Evolutionary conservation across 30 jellyfish, hydroid and myxozoan genomes (phyloP).

Genomic region (Clytia hemisphaerica): DNA sequence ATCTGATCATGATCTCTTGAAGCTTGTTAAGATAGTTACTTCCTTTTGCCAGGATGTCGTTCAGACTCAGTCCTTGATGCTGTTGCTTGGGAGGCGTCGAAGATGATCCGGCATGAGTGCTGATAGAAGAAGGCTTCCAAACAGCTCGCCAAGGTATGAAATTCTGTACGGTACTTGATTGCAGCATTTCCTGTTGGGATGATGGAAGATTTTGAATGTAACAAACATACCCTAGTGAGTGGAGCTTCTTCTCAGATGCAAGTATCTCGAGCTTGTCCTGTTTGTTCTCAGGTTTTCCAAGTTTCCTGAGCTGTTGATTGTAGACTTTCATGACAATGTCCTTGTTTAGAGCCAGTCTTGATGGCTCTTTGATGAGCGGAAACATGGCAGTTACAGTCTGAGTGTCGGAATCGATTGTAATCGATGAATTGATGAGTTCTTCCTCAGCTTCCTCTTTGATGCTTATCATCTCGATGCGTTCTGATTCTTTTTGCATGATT

Average conservation of each 20-base stretch:
- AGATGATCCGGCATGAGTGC: no score
- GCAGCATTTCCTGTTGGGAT: not conserved
- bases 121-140: no score
- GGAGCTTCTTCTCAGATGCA: not conserved
- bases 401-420: not conserved
- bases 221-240: not conserved
- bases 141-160: not conserved
- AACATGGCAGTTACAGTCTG: not conserved
- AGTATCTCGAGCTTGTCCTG: not conserved
- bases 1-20: no score
- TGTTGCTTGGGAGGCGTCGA: no score
- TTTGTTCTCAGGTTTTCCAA: not conserved
- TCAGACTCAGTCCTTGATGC: no score
- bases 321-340: not conserved
- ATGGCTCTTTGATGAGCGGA: not conserved
- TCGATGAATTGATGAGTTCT: not conserved
- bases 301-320: not conserved
- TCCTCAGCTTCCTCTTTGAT: conserved; percentile 1
- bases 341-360: not conserved
- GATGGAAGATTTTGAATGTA: not conserved
- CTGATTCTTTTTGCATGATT: not conserved
- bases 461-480: not conserved
- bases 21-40: no score
- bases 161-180: not conserved
- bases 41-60: no score